These are phyloP conservation scores for Myrmophylax atrothorax DNA, from an alignment of 2,113 vertebrate species.

Conservation along the genomic window DNA sequence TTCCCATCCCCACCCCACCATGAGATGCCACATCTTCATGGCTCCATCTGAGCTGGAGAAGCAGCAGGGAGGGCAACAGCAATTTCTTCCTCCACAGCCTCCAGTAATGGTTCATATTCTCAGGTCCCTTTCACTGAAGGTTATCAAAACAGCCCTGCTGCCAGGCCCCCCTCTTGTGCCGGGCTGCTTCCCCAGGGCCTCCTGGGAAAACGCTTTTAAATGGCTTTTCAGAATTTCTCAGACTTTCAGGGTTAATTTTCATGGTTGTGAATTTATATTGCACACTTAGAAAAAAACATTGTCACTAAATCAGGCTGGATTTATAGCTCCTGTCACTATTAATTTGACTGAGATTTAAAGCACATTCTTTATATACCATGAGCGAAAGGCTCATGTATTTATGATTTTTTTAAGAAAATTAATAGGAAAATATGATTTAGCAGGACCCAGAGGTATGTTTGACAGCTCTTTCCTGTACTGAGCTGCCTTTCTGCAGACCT, in stretches of 20 bases:
- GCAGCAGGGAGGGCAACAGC: background rate
- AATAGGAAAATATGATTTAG: slow-evolving; percentile 7
- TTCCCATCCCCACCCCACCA: background rate
- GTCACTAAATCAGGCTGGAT: background rate
- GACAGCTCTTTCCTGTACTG: slow-evolving; percentile 5
- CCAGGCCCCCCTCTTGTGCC: background rate
- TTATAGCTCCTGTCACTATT: background rate
- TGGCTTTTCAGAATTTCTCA: slow-evolving; percentile 15
- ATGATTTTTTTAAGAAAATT: background rate
- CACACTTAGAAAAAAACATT: background rate
- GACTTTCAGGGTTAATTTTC: slow-evolving; percentile 2
- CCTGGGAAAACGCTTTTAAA: background rate
- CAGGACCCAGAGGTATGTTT: background rate
- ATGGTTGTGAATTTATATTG: background rate
- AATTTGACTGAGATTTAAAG: slow-evolving; percentile 12
- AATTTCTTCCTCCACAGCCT: background rate
- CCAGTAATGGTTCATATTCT: background rate
- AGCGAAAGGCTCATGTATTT: background rate
- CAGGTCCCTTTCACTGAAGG: background rate
- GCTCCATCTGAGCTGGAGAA: background rate
- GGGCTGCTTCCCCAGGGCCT: background rate
- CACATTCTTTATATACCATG: background rate
- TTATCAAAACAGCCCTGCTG: background rate
- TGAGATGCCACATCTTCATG: background rate
- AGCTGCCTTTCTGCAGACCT: background rate